Evolutionary conservation across 2,113 vertebrate species (phyloP), one percentile per base, ranked within the genome.

Genomic region (Gallinago paraguaiae): DNA sequence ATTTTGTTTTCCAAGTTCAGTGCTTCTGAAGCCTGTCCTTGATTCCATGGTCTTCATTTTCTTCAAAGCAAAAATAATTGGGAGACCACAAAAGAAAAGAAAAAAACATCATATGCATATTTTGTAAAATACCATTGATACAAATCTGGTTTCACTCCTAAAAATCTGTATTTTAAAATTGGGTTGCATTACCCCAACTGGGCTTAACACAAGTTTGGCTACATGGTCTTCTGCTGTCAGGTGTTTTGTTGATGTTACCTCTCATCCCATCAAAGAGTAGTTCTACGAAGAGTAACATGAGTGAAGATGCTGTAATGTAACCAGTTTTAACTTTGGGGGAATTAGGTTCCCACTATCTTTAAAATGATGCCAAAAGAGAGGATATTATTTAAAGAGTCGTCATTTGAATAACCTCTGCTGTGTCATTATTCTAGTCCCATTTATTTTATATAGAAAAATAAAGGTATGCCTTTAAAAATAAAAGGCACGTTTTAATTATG

Each of bases 1-100:
- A 12, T 64, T 90, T 92, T 90, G 28, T 41, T 93, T 95, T 92
- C 28, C 69, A 20, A 59, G 75, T 86, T 94, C 83, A 90, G 51
- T 39, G 56, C 94, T 95, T 76, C 33, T 74, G 57, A 92, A 97
- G 91, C 61, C 79, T 74, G 60, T 46, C 77, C 82, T 70, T 60
- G 74, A 72, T 81, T 61, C 35, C 72, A 78, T 22, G 6, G 56
- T 46, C 59, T 22, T 46, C 4, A 12, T 9, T 15, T 41, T 7
- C 91, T 82, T 85, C n/a, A 43, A 88, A 82, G 75, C 35, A 86
- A 80, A 88, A 91, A 43, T 88, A 79, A 35, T 59, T 93, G 71
- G 69, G 64, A 96, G 70, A 87, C 35, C 43, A 60, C 22, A 74
- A 46, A 85, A 20, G 64, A 69, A 80, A 90, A 80, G 86, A 94